These are phyloP conservation scores for Lontra canadensis DNA, from an alignment of 2,113 vertebrate species.

Conservation along the genomic window DNA sequence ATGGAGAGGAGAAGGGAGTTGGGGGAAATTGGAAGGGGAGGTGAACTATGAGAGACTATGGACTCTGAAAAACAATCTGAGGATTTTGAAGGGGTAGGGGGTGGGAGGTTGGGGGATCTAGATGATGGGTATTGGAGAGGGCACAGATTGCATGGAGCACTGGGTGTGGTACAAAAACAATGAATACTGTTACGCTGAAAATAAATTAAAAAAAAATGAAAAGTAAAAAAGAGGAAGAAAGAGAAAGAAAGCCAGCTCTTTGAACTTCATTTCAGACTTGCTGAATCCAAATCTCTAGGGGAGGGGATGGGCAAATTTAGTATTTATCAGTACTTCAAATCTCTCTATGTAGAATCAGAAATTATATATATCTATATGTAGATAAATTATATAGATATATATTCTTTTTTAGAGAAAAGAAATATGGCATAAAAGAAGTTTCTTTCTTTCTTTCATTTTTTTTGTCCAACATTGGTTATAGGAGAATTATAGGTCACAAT, in stretches of 20 bases:
- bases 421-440: not conserved
- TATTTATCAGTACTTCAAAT: not conserved
- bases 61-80: too few species aligned
- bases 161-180: too few species aligned
- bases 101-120: too few species aligned
- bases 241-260: not conserved
- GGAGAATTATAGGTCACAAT: not conserved
- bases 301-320: not conserved
- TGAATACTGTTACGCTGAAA: too few species aligned
- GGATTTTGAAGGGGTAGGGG: too few species aligned
- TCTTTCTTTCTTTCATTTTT: not conserved
- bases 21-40: too few species aligned
- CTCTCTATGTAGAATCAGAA: not conserved
- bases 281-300: not conserved
- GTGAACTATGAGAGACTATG: too few species aligned
- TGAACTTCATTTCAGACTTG: not conserved
- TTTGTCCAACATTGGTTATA: not conserved
- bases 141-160: too few species aligned
- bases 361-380: not conserved
- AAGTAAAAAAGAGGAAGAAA: not conserved
- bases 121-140: too few species aligned
- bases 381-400: too few species aligned
- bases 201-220: not conserved
- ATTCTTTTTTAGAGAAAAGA: not conserved
- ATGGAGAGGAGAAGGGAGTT: too few species aligned